A percentile compares a stretch with the other conserved stretches of the same genome.
Conservation (phyloP, 2,797 vertebrate genomes). For the Sebastes steindachneri region DNA sequence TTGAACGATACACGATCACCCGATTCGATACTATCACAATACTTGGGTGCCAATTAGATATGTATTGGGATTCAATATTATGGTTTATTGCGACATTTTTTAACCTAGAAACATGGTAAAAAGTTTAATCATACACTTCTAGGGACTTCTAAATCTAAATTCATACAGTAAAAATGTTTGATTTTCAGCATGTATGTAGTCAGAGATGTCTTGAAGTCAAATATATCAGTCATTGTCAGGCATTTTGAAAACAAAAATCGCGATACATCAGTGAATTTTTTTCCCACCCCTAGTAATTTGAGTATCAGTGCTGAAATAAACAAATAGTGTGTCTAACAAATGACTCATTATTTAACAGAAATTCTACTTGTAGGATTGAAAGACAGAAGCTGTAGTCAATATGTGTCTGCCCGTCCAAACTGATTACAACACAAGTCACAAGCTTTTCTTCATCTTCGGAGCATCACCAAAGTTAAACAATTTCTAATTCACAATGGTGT, state of each 20-base stretch:
- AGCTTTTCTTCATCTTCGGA: neutral
- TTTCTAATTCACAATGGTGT: neutral
- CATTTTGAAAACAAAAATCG: too few relatives aligned
- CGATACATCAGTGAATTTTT: too few relatives aligned
- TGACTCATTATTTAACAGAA: neutral
- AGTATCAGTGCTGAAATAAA: neutral
- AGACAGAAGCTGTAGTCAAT: neutral
- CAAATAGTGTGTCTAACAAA: neutral
- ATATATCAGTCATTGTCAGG: too few relatives aligned
- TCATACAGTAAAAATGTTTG: too few relatives aligned
- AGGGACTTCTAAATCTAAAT: too few relatives aligned
- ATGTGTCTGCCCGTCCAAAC: neutral
- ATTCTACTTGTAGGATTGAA: neutral
- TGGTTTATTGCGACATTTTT: fast-evolving
- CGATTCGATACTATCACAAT: fast-evolving
- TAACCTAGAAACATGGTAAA: too few relatives aligned
- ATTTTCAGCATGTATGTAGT: too few relatives aligned
- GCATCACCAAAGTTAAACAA: neutral
- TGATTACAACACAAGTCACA: neutral
- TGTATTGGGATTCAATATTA: too few relatives aligned
- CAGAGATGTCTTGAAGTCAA: too few relatives aligned
- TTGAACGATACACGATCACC: too few relatives aligned
- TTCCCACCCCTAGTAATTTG: neutral
- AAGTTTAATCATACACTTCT: too few relatives aligned
- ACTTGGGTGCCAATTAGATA: too few relatives aligned